Conservation (phyloP, 2,113 vertebrate species). For the Macaca nemestrina region DNA sequence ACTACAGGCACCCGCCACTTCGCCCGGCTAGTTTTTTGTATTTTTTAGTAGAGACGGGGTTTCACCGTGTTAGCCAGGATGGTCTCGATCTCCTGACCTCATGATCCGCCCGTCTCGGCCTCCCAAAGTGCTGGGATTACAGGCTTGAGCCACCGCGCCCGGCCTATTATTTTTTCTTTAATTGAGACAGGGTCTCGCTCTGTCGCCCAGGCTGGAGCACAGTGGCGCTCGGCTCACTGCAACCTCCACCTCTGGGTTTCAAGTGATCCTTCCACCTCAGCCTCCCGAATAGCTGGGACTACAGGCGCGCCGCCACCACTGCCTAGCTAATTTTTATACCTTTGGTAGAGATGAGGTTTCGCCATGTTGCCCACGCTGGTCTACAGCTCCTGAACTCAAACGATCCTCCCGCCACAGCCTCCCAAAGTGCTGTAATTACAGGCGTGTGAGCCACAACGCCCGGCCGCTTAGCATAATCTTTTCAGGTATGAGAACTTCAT, state of each 20-base stretch:
- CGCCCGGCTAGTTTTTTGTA: no score
- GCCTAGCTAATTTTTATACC: not conserved
- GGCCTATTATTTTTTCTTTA: no score
- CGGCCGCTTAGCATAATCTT: not conserved
- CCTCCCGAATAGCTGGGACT: not conserved
- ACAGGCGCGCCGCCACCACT: not conserved
- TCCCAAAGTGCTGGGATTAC: no score
- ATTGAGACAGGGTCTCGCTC: not conserved
- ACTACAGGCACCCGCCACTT: no score
- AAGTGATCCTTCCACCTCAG: not conserved
- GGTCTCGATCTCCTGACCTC: no score
- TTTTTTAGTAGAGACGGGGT: no score
- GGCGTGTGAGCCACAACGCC: not conserved
- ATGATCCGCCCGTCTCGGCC: no score
- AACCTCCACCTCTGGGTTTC: not conserved
- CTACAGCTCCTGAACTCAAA: not conserved
- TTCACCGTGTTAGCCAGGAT: no score
- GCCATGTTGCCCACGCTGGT: not conserved
- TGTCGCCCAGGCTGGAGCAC: not conserved
- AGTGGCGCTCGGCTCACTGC: not conserved
- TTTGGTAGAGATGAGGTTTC: not conserved
- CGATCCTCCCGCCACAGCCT: not conserved
- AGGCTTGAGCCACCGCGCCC: no score
- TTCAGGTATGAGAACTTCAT: not conserved
- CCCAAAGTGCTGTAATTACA: not conserved